These are phyloP conservation scores for Morpho helenor DNA, from an alignment of 2,888 invertebrate species.

Conservation along the genomic window DNA sequence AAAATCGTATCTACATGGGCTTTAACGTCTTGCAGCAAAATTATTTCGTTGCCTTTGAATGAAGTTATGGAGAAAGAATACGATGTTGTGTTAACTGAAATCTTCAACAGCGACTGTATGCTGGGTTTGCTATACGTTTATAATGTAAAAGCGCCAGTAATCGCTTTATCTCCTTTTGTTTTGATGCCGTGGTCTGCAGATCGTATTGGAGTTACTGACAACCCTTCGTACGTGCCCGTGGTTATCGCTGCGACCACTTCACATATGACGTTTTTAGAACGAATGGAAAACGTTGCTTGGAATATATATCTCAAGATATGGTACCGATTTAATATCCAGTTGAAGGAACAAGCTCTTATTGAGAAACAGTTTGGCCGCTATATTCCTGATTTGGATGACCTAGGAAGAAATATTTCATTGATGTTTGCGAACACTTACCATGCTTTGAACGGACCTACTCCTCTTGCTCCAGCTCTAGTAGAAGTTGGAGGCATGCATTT, in stretches of 20 bases:
- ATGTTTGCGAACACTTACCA: conserved; percentile 77
- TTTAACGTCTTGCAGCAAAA: conserved; percentile 34
- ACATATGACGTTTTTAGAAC: conserved; percentile 71
- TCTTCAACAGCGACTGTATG: conserved; percentile 83
- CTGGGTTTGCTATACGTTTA: conserved; percentile 79
- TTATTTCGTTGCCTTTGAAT: conserved; percentile 46
- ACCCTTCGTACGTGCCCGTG: conserved; percentile 76
- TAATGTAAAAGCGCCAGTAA: conserved; percentile 70
- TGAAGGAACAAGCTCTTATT: conserved; percentile 31
- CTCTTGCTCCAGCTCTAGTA: conserved; percentile 76
- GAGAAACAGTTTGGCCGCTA: conserved; percentile 50
- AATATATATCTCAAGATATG: too few species aligned
- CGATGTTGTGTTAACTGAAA: conserved; percentile 81
- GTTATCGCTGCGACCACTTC: conserved; percentile 67
- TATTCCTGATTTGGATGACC: conserved; percentile 57
- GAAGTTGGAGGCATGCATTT: conserved; percentile 47
- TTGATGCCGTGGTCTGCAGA: conserved; percentile 77
- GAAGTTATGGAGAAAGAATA: conserved; percentile 66
- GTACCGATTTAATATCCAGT: too few species aligned
- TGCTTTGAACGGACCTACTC: conserved; percentile 74
- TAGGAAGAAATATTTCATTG: conserved; percentile 62
- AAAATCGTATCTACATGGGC: background rate
- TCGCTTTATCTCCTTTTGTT: conserved; percentile 77
- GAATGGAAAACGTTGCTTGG: conserved; percentile 51
- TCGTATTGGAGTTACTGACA: conserved; percentile 66